These are phyloP conservation scores for Pristiophorus japonicus DNA, from an alignment of 2,113 vertebrate species.

Conservation along the genomic window DNA sequence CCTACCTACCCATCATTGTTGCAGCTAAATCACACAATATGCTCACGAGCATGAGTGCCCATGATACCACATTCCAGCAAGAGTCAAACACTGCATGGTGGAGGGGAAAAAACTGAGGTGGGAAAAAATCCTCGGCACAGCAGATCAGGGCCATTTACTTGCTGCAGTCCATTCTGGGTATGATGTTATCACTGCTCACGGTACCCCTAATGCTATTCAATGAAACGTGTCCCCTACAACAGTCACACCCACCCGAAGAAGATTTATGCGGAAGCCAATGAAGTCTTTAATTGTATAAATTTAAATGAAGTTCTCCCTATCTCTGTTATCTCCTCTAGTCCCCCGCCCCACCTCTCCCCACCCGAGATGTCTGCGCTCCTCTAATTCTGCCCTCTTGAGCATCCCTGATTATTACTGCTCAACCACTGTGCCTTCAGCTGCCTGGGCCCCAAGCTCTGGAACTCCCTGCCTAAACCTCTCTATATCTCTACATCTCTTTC, in stretches of 20 bases:
- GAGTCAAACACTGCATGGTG: neutral
- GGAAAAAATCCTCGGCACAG: neutral
- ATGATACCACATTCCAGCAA: neutral
- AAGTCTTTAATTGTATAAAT: neutral
- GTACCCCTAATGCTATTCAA: too few relatives aligned
- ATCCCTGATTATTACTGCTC: too few relatives aligned
- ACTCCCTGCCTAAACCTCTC: too few relatives aligned
- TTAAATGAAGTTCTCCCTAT: neutral
- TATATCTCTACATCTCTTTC: too few relatives aligned
- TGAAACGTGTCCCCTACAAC: neutral
- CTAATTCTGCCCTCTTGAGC: too few relatives aligned
- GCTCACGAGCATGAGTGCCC: neutral
- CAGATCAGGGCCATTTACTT: neutral
- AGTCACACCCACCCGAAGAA: neutral
- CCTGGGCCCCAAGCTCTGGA: too few relatives aligned
- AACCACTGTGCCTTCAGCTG: too few relatives aligned
- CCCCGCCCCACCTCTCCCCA: too few relatives aligned
- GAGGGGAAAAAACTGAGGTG: neutral
- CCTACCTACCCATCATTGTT: neutral
- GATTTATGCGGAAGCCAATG: neutral
- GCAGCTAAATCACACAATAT: neutral
- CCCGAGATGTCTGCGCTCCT: too few relatives aligned
- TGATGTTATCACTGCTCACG: neutral
- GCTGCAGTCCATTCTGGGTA: neutral
- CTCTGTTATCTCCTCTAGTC: too few relatives aligned